Evolutionary conservation across 2,888 invertebrate genomes (phyloP), one percentile per base, ranked within the genome.

Genomic region (Apotomis turbidana): DNA sequence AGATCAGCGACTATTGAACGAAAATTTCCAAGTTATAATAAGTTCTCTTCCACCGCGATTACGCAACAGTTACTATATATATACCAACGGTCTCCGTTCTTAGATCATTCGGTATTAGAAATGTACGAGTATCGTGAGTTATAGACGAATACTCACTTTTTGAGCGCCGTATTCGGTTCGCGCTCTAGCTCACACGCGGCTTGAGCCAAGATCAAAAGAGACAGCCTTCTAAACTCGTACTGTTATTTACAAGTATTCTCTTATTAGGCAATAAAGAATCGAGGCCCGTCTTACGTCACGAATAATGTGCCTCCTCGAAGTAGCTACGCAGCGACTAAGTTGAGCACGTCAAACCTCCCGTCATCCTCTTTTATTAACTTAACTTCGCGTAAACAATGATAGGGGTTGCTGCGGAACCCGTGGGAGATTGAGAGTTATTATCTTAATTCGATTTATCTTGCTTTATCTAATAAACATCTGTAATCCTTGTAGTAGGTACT

Each of bases 341-440:
- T 68, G 62, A 55, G 54, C 67, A 63, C 59, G 68, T 63, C 72
- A 68, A 63, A 68, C 72, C 62, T 72, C 68, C 68, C 72, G 62
- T 68, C 72, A 68, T 68, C 58, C 58, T 68, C 72, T 68, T 72
- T 72, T 72, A 72, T 72, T 72, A 72, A 71, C 68, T 68, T 62
- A 71, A 68, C 72, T 72, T 68, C 71, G 67, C 61, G 61, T 68
- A 72, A 72, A 72, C 68, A 72, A 72, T 63, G 62, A 72, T 58
- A 63, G 64, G 62, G 68, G 68, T 63, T 60, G 68, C 57, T 68
- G 61, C 68, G 63, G 62, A 68, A 63, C 62, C 57, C 58, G 58
- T 62, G 60, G 61, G 61, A 41, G 61, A 66, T 61, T 62, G 27
- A 9, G 27, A 71, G 61, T 62, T 71, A 67, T 71, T 62, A 71